Evolutionary conservation across 2,888 invertebrate species (phyloP), one percentile per base, ranked within the genome.

Genomic region (Dolichopus griseipennis): DNA sequence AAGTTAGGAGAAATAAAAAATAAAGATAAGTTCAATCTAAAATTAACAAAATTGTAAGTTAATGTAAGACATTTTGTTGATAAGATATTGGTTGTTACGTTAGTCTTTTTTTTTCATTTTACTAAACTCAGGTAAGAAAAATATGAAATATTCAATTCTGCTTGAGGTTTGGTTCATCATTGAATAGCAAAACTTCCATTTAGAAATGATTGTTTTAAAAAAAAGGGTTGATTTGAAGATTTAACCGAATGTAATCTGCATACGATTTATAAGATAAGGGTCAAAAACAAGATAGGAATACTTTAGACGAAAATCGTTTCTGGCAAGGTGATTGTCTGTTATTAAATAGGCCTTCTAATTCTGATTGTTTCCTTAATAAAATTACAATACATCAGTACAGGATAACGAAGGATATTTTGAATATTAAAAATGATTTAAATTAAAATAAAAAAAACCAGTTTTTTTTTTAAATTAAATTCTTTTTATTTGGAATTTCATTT

Each of bases 311-410:
- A 52, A 52, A 52, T 52, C 18, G 18, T 52, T 18, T 52, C n/a
- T 52, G 52, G 52, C 52, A 52, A 52, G 52, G 52, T 52, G 52
- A 52, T 52, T 52, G 52, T 15, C 52, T 52, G 52, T 52, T 12
- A 52, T 18, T 52, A 52, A 52, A 52, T 52, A 12, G 12, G 4
- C 52, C n/a, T 52, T n/a, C 18, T 52, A 12, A 52, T 41, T 41
- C 27, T 41, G 3, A 5, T 41, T 41, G 15, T 41, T 41, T 27
- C 27, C 27, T 15, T 12, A 52, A 52, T 2, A 52, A 15, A 43
- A 43, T 15, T 15, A 52, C 52, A 15, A n/a, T 52, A 12, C 12
- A 43, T 9, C n/a, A n/a, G 4, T 37, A 37, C 1, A 52, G 52
- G 15, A 52, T 52, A 52, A 52, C n/a, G 52, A 52, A 52, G 52